These are phyloP conservation scores for Carcina quercana DNA, from an alignment of 2,888 invertebrate species.

Conservation along the genomic window DNA sequence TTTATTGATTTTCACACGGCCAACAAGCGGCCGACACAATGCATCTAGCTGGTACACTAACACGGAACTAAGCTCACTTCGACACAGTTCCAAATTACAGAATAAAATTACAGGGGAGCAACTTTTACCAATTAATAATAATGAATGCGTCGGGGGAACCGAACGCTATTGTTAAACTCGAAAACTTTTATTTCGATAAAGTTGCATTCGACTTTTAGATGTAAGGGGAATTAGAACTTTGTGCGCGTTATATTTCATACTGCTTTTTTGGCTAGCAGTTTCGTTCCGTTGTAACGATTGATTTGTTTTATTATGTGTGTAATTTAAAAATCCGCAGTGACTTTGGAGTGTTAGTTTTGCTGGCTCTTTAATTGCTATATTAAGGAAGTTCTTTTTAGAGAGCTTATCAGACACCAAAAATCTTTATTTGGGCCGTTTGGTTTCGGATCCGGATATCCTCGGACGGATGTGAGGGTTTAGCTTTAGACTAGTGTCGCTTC, in stretches of 20 bases:
- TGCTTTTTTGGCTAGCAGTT: constrained; percentile 41
- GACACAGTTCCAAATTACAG: constrained; percentile 49
- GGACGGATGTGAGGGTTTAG: too few relatives aligned
- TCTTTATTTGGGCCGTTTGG: too few relatives aligned
- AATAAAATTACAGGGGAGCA: constrained; percentile 52
- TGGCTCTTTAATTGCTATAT: too few relatives aligned
- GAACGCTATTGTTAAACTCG: constrained; percentile 44
- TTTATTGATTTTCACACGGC: constrained; percentile 71
- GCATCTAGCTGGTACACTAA: constrained; percentile 41
- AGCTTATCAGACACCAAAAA: too few relatives aligned
- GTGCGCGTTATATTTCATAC: constrained; percentile 34
- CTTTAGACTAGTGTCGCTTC: too few relatives aligned
- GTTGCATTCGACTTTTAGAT: constrained; percentile 44
- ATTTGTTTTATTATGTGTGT: constrained; percentile 62
- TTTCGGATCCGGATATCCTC: too few relatives aligned
- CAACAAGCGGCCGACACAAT: constrained; percentile 39
- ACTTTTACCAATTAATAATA: constrained; percentile 65
- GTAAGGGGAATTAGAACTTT: constrained; percentile 34
- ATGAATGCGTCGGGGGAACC: constrained; percentile 48
- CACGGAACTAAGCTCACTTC: constrained; percentile 28
- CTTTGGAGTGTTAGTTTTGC: constrained; percentile 1
- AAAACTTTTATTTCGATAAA: constrained; percentile 58
- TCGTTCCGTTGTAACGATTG: constrained; percentile 45
- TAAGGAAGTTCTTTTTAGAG: too few relatives aligned
- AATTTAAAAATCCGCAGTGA: constrained; percentile 35